Percentiles rank a stretch among this genome's conserved stretches.
phyloP scores from a whole-genome alignment of 2,113 vertebrate species.

The Pedionomus torquatus region DNA sequence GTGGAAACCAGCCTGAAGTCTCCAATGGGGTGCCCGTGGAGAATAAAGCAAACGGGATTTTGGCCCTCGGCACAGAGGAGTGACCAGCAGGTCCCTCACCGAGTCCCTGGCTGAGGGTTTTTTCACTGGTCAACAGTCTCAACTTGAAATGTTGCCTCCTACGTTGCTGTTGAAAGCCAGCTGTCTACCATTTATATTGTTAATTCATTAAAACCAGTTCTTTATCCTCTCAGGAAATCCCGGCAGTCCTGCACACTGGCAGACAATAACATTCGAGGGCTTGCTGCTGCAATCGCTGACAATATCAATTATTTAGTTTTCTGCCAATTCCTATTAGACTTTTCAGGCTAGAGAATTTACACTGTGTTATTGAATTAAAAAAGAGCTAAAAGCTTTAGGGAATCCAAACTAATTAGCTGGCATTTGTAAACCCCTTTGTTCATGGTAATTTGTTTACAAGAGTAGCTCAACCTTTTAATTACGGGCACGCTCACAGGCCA shows the following conservation, averaged over 20 bases:
- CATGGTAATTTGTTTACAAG: conserved; percentile 87
- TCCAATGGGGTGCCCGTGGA: neutral
- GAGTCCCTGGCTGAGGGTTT: neutral
- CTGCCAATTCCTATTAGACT: conserved; percentile 83
- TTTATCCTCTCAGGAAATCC: conserved; percentile 81
- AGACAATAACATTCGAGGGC: conserved; percentile 68
- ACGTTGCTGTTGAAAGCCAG: conserved; percentile 70
- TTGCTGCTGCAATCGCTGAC: conserved; percentile 72
- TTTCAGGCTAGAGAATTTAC: conserved; percentile 79
- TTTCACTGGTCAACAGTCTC: neutral
- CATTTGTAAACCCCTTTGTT: conserved; percentile 85
- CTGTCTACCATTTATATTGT: conserved; percentile 73
- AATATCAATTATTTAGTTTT: conserved; percentile 82
- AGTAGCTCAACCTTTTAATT: conserved; percentile 87
- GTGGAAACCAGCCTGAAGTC: neutral
- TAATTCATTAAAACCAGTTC: conserved; percentile 80
- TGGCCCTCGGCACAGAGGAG: neutral
- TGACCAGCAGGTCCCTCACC: neutral
- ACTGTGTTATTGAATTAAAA: conserved; percentile 84
- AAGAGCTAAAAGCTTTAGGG: conserved; percentile 80
- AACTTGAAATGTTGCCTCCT: conserved; percentile 21
- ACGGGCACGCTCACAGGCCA: conserved; percentile 71
- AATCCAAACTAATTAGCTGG: conserved; percentile 82
- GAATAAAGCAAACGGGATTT: neutral
- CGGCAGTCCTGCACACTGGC: conserved; percentile 63